Conservation (phyloP, 2,888 invertebrate species). For the Biston stratarius region DNA sequence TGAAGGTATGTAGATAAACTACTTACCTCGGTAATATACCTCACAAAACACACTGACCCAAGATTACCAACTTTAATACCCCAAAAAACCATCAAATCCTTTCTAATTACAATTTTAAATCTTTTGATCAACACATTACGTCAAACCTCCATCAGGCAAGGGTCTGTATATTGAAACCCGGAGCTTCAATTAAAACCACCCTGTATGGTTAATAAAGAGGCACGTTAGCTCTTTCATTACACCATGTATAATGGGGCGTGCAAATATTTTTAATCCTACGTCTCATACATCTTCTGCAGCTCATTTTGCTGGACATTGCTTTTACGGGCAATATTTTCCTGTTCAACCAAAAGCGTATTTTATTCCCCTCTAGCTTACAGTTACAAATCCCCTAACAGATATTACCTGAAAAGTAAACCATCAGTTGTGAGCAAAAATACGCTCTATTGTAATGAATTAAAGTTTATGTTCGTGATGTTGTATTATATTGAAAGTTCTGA, state of each 20-base stretch:
- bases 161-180: constrained; percentile 72
- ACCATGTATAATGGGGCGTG: constrained; percentile 84
- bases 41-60: constrained; percentile 33
- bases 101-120: constrained; percentile 64
- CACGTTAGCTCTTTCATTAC: constrained; percentile 82
- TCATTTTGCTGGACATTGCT: constrained; percentile 79
- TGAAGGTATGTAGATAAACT: too few relatives aligned
- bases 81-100: constrained; percentile 54
- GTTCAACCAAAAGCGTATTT: constrained; percentile 48
- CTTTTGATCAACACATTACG: constrained; percentile 59
- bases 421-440: background rate
- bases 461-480: constrained; percentile 25
- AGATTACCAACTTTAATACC: constrained; percentile 56
- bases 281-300: constrained; percentile 85
- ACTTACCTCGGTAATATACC: constrained; percentile 11
- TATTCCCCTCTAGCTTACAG: constrained; percentile 38
- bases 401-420: constrained; percentile 41
- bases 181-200: constrained; percentile 76
- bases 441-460: constrained; percentile 37
- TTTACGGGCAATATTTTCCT: constrained; percentile 58
- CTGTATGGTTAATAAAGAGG: constrained; percentile 82
- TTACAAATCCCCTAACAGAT: constrained; percentile 10
- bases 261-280: constrained; percentile 85
- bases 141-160: constrained; percentile 72
- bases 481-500: constrained; percentile 56